Base-by-base conservation (phyloP, 1,140 invertebrate genomes). In the Aphis gossypii region DNA sequence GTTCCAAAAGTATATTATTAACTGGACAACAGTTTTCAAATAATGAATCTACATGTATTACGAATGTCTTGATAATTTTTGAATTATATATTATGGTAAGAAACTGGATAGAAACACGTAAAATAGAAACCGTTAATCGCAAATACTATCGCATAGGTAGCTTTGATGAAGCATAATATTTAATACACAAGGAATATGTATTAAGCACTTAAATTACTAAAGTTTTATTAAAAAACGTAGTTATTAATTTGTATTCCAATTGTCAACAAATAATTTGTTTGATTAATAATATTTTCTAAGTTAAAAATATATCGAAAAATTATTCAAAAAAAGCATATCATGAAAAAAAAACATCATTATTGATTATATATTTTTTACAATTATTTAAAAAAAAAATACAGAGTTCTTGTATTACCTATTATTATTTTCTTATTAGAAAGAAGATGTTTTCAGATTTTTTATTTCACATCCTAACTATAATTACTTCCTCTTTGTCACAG, bases 341-440 rank as follows among this genome's bases (percentile, higher is more conserved):
- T 6, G n/a, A 76, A 76, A 18, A 11, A 68, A 35, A 76, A 68
- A 54, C n/a, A 76, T 18, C 30, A 6, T n/a, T n/a, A n/a, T 76
- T 18, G 14, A 76, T n/a, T 76, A n/a, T 18, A 76, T n/a, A 51
- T 51, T 51, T 51, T 51, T 51, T 20, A 51, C 14, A 51, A 51
- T 51, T 51, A 51, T 51, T 51, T 11, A 46, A 35, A 82, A 35
- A 20, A 83, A 83, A 83, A 83, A 83, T 38, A 83, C 35, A 21
- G 35, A 20, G 25, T 46, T 87, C 23, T 87, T n/a, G 5, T 8
- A 87, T 87, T 48, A 48, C 30, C 18, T 30, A 48, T 87, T 30
- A 35, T 87, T 87, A 87, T 87, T 87, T 35, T 87, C 46, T 87
- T 51, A 35, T 87, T 51, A 87, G 30, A 51, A 87, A 87, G 18